These are phyloP conservation scores for Aleiodes sp. DNA, from an alignment of 1,140 invertebrate species.

Conservation along the genomic window DNA sequence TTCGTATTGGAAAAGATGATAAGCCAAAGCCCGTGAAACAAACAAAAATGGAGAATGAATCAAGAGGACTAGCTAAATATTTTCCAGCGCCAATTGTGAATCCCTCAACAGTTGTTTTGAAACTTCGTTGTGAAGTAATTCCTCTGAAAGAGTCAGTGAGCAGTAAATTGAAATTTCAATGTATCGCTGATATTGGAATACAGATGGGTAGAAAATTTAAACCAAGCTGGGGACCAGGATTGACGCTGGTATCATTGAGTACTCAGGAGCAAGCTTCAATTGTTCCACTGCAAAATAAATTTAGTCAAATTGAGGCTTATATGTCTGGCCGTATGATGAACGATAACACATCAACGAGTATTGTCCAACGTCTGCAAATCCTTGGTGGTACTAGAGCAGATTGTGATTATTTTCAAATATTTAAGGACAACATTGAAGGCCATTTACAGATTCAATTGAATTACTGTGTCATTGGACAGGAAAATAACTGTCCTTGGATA, in stretches of 20 bases:
- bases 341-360: constrained; percentile 55
- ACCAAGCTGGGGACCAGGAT: constrained; percentile 78
- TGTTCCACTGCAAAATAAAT: constrained; percentile 49
- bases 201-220: constrained; percentile 76
- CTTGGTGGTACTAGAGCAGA: constrained; percentile 50
- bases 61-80: constrained; percentile 35
- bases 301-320: constrained; percentile 52
- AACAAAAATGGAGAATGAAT: neutral
- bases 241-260: constrained; percentile 68
- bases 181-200: constrained; percentile 70
- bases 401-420: constrained; percentile 45
- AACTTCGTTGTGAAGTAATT: constrained; percentile 60
- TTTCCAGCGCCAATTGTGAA: constrained; percentile 43
- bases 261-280: constrained; percentile 55
- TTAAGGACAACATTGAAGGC: constrained; percentile 61
- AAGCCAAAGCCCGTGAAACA: too few species aligned
- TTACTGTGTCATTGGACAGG: constrained; percentile 60
- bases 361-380: constrained; percentile 60
- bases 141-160: constrained; percentile 62
- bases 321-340: constrained; percentile 47
- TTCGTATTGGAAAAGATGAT: neutral
- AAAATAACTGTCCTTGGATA: constrained; percentile 64
- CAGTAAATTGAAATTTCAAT: constrained; percentile 64
- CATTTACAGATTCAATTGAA: constrained; percentile 67
- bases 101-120: constrained; percentile 56